Evolutionary conservation across 2,888 invertebrate species (phyloP), one percentile per base, ranked within the genome.

Genomic region (Phalera bucephala): DNA sequence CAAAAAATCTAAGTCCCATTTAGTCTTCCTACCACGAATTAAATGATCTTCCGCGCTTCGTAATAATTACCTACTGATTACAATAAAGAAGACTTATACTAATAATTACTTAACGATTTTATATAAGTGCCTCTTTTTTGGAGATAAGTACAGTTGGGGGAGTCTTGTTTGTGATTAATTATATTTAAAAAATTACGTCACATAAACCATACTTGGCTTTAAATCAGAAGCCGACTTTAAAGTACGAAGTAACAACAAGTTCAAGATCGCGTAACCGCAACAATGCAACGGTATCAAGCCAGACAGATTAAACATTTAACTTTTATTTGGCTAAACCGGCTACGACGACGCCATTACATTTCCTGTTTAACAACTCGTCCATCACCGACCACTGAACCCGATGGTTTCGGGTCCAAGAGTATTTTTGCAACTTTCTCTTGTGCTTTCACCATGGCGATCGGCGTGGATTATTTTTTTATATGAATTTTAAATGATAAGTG

Each of bases 361-460:
- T 46, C 57, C 53, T 45, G 58, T 57, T 61, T 46, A 23, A 37
- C 31, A 36, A 39, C 41, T 25, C 12, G 7, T 7, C 4, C 5
- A 5, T 6, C 21, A 22, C 9, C 10, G 23, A 7, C 22, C 30
- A 19, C n/a, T n/a, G 8, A 9, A n/a, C n/a, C 56, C 29, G 32
- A 36, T 51, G 48, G 57, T 64, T 70, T 58, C 52, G 60, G 53
- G 32, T 47, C 47, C 44, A 40, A 41, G 48, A 52, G 43, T 47
- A 48, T 75, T 72, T 71, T 72, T 69, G 64, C 64, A 51, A 55
- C 58, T 79, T 77, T 78, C 78, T 70, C 78, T 62, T 46, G 44
- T 52, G 65, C 78, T 78, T 79, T 78, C 78, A 59, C 75, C 58
- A 55, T 52, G 49, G 48, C 61, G 43, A 45, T 45, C 56, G 41